Base-by-base conservation (phyloP, 1,140 invertebrate species). In the Adoxophyes honmai region DNA sequence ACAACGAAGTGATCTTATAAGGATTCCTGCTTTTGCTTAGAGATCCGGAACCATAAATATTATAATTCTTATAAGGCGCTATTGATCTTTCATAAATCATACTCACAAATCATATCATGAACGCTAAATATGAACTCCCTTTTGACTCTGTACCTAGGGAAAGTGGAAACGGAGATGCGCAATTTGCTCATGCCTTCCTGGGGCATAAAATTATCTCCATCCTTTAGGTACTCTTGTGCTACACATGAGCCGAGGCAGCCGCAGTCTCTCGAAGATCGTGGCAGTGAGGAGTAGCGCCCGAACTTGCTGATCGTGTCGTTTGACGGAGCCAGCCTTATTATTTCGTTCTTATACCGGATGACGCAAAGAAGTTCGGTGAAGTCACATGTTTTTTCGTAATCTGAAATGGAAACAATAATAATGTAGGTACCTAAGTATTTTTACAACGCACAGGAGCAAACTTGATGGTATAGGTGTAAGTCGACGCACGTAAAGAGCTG, bases 61-160 rank as follows among this genome's bases (percentile, higher is more conserved):
- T 28, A 28, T 28, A 28, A 28, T 28, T 28, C 2, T 28, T 28
- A 28, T 3, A 28, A 28, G 2, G 6, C 3, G 34, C 2, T 36
- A 36, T 4, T 11, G 8, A 4, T 36, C 8, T 36, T 36, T 10
- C 10, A 10, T 34, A 52, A 28, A 0, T 2, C 21, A 28, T 70
- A 80, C 82, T 83, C 64, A 87, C 84, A 52, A 2, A 86, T 51
- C 16, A 87, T 67, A 52, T 87, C 84, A 18, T 74, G 70, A 16
- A 66, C 62, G 55, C 68, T 76, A 53, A 86, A 80, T 34, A 88
- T 81, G 1, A 78, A 74, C 34, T 88, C 78, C 34, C 73, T 67
- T n/a, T 75, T 65, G 3, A 83, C 63, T 60, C 81, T 68, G 0
- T 78, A 73, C 72, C 79, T 86, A 4, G 85, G 85, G 34, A 83